Evolutionary conservation across 2,113 vertebrate genomes (phyloP), one percentile per base, ranked within the genome.

Genomic region (Oceanodroma tethys): DNA sequence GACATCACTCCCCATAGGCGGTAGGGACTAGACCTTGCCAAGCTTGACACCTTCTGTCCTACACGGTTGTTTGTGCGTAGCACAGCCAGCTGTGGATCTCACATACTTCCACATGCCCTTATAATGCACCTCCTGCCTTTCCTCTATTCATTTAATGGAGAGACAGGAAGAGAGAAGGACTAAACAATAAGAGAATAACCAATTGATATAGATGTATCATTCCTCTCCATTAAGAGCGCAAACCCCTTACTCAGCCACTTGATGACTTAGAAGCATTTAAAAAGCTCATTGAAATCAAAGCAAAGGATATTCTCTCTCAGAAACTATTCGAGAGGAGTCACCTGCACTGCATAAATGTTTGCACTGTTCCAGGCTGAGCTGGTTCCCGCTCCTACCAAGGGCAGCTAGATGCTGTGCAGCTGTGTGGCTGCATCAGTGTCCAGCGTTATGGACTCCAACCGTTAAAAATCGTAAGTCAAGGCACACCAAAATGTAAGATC

Each of bases 221-320:
- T 70, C 25, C 40, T 40, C 52, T 75, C 50, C 38, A 56, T 83
- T 71, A 80, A 83, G 50, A 90, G 7, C 75, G 12, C 30, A 83
- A 87, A 62, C 15, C 12, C 43, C 40, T 83, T 67, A 43, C 25
- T 94, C 72, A 78, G 42, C n/a, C n/a, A 30, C 52, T 71, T 36
- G 34, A 45, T 79, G 32, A 65, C 52, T 92, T 83, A 55, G 94
- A 94, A 90, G 60, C 45, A 42, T 94, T 89, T 83, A 67, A 84
- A 67, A 88, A 84, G 52, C 47, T 84, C 58, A 30, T 8, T 38
- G 72, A 81, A 66, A 56, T 67, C 12, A 81, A 81, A 81, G 67
- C 52, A 47, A 90, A 81, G 13, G 52, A 40, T 66, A 56, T 47
- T 56, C 40, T 66, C 47, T 81, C 29, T 80, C 73, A 75, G 58